Base-by-base conservation (phyloP, 2,888 invertebrate species). In the Emmelina monodactyla region DNA sequence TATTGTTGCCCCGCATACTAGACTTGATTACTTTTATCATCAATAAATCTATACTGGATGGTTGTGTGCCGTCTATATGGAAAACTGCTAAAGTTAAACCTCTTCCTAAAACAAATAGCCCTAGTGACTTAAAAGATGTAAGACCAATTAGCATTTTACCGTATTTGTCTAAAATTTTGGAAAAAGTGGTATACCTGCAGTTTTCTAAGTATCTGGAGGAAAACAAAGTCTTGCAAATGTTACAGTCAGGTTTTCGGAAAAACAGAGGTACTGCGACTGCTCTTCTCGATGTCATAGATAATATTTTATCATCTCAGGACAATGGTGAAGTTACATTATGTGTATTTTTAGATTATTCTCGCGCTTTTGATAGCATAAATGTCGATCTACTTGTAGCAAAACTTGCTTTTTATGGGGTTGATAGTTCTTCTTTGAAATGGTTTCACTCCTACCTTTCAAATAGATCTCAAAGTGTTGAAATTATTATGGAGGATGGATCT, bases 291-390 rank as follows among this genome's bases (percentile, higher is more conserved):
- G 19, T 36, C 5, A 12, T 32, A 5, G 36, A 32, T 9, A 25
- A 32, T n/a, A 32, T 32, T 4, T 16, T 30, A 15, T 12, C 14
- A 13, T 12, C 9, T 4, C 29, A 29, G 14, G 29, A 29, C 14
- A 22, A 15, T 9, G 31, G 37, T 16, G 5, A 16, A 14, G 29
- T 31, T 15, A 13, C 34, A 6, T 29, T 29, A 5, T 12, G 39
- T 7, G 31, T 39, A 1, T 30, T 43, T n/a, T 30, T 41, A 2
- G 37, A 40, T 15, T 42, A 31, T 16, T 34, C 38, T 9, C 35
- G 40, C 2, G 39, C 41, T 13, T 44, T 44, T 37, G 44, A 46
- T 28, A 37, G 31, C 6, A 38, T 46, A 2, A 39, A 41, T 32
- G 34, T 37, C 11, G 22, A 37, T 2, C 29, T 44, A 6, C 34